Percentiles rank a stretch among this genome's conserved stretches.
Conservation (phyloP, 2,113 vertebrate species). For the Archocentrus centrarchus region DNA sequence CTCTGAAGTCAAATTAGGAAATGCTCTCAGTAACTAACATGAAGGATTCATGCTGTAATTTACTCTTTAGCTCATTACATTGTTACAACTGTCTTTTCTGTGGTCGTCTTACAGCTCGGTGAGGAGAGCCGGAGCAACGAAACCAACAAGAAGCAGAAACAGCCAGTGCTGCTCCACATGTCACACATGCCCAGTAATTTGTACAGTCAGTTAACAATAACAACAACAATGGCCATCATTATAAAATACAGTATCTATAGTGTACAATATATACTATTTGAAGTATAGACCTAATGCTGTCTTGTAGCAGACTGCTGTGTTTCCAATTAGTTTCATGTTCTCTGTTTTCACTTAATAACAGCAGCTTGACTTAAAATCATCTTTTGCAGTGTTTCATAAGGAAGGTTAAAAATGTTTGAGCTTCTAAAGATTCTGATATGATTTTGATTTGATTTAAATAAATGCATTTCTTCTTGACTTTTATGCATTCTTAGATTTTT, state of each 20-base stretch:
- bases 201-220: neutral
- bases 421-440: too few relatives aligned
- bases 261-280: neutral
- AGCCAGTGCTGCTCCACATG: too few relatives aligned
- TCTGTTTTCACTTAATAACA: neutral
- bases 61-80: neutral
- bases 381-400: neutral
- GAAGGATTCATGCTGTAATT: neutral
- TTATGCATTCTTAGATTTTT: too few relatives aligned
- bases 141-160: too few relatives aligned
- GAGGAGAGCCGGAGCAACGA: neutral
- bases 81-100: neutral
- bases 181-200: neutral
- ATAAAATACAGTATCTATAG: neutral
- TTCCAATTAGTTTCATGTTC: neutral
- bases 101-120: neutral
- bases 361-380: neutral
- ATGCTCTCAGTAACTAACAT: neutral
- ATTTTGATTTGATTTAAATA: too few relatives aligned
- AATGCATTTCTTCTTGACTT: too few relatives aligned
- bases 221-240: neutral
- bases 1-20: constrained; percentile 11
- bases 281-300: neutral
- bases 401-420: too few relatives aligned
- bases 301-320: neutral